Evolutionary conservation across 2,888 invertebrate genomes (phyloP), one percentile per base, ranked within the genome.

Genomic region (Caenorhabditis sp.): DNA sequence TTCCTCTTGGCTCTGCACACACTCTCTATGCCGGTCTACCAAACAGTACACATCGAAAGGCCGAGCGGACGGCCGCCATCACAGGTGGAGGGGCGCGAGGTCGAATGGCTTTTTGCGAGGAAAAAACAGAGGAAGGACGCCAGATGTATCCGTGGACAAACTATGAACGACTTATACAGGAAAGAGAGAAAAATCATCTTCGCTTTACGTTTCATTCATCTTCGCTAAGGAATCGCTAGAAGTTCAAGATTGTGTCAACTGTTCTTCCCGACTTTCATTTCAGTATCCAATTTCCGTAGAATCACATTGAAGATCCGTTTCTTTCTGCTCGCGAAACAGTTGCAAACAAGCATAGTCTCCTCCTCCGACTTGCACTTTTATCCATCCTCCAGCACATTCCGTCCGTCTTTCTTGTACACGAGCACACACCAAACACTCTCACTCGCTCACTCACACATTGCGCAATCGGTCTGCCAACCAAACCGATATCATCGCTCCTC

Each of bases 321-420:
- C 17, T 46, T 35, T 20, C 15, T 17, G 7, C 27, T 30, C 48
- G 4, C 6, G 24, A 45, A 45, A 45, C 45, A 45, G 7, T 15
- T 24, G 13, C 24, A 6, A 45, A 4, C 45, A 24, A 24, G 5
- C 41, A 17, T 41, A 15, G 32, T 26, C 35, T 45, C 43, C 35
- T 11, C 58, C 59, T 52, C 50, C 52, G 35, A 32, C 59, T 68
- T 58, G 58, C 68, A 68, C 68, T 68, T 68, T 59, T 52, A 68
- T 13, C 50, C 30, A n/a, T 37, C 37, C 15, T 17, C 3, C 41
- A 24, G n/a, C 5, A 6, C 13, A 13, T 50, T 32, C 26, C 27
- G 48, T 30, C 17, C 41, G 17, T 48, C 17, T 37, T 30, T 48
- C 50, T 7, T 39, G 39, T 8, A 15, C 11, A 20, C 37, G 55